Evolutionary conservation across 2,888 invertebrate genomes (phyloP), one percentile per base, ranked within the genome.

Genomic region (Philereme transversata): DNA sequence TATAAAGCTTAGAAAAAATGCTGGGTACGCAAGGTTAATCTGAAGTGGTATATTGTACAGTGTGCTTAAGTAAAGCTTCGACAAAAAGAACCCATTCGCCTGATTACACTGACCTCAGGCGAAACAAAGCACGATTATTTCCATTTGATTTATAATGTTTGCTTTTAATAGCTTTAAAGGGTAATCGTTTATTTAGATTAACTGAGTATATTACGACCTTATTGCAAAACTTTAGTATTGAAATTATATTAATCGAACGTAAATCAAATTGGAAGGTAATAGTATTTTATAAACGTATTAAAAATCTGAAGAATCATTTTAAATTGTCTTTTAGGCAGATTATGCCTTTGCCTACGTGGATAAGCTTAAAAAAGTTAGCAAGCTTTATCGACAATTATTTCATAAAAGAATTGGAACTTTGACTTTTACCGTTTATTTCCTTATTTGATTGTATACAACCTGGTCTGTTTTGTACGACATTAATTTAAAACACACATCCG

Each of bases 71-170:
- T 51, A 53, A 45, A 58, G 58, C 55, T 55, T 54, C 51, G 45
- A 83, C 81, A 83, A 81, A 81, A 81, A 85, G 79, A 82, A 76
- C 69, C 73, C 75, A 67, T 68, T 73, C 77, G 78, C 74, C 79
- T 87, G 88, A 89, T 89, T 88, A 88, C 83, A 84, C 82, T 86
- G 84, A 86, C 88, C 88, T 73, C 81, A 67, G 88, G 90, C 90
- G 77, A 86, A 87, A 88, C 87, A 88, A 86, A 87, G 83, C 86
- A 81, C 81, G 83, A 86, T 87, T 86, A 86, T 88, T 87, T 83
- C 81, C 71, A 74, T 83, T 79, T 86, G 86, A 86, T 86, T 86
- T 86, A 86, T 86, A 84, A 82, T 84, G 84, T 86, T 86, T 85
- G 83, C 80, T 83, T 81, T 83, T 84, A 84, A 84, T 84, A 84